Evolutionary conservation across 2,113 vertebrate species (phyloP), one percentile per base, ranked within the genome.

Genomic region (Pongo abelii): DNA sequence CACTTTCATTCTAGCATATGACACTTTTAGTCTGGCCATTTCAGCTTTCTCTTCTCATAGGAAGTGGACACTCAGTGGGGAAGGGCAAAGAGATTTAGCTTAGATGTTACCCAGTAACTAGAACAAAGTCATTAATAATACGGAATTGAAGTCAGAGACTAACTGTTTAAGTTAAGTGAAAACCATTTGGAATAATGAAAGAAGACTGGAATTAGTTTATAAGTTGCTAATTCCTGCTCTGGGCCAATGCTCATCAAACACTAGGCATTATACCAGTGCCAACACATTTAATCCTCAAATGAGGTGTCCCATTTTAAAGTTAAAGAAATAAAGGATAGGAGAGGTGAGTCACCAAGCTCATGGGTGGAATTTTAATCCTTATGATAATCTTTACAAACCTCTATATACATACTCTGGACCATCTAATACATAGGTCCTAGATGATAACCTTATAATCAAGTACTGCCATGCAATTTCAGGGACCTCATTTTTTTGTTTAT

Each of bases 91-190:
- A 75, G 20, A 87, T 74, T 35, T 52, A 83, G 12, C 77, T 91
- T 80, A 61, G 81, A 91, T 91, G 23, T 74, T 40, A 93, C 22
- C 72, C 13, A n/a, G 5, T 38, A 59, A 87, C 40, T 55, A 72
- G 50, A 93, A 88, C 61, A 43, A 72, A 74, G 5, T 77, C 57
- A 91, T 64, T 70, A 57, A 48, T 25, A 88, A 70, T 64, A 74
- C 3, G 8, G 12, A 95, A 32, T 38, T 10, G 18, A 69, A 95
- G 61, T 92, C 61, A 88, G 23, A 77, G 13, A 61, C 23, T 46
- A 94, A 79, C 46, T 55, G 43, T 20, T 88, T 96, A 57, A 50
- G 10, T 78, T 81, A 89, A 91, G 14, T 78, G 61, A 90, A 92
- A 94, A 75, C 59, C 5, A 88, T 30, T 18, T 35, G 23, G 70